phyloP scores from a whole-genome alignment of 2,888 invertebrate genomes.

The Octonoba sinensis region DNA sequence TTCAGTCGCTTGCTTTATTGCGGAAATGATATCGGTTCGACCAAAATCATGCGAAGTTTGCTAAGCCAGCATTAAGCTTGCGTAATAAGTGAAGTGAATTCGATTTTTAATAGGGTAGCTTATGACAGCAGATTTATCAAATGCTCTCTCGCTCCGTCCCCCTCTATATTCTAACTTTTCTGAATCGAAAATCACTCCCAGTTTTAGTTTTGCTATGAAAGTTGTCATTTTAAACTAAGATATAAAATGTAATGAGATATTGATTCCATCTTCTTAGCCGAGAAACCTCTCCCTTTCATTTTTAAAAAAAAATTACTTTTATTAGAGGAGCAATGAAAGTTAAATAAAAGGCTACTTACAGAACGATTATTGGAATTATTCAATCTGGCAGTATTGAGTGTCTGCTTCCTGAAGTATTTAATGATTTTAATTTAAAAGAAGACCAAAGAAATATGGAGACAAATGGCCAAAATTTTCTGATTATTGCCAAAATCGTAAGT shows the following conservation, averaged over 20 bases:
- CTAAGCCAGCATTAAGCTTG: neutral
- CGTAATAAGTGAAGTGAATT: conserved; percentile 19
- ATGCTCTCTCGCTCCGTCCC: conserved; percentile 11
- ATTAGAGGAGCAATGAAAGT: neutral
- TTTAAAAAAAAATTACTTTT: too few relatives aligned
- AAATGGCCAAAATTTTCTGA: too few relatives aligned
- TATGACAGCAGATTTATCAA: conserved; percentile 47
- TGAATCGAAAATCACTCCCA: conserved; percentile 3
- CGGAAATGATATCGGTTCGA: conserved; percentile 24
- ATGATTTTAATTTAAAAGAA: too few relatives aligned
- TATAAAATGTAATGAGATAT: conserved; percentile 46
- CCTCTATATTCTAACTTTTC: conserved; percentile 18
- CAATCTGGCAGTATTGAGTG: too few relatives aligned
- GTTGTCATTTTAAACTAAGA: conserved; percentile 32
- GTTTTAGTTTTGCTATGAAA: conserved; percentile 19
- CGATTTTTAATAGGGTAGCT: conserved; percentile 40
- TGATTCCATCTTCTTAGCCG: conserved; percentile 21
- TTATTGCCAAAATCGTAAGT: too few relatives aligned
- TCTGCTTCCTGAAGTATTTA: too few relatives aligned
- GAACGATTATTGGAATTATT: conserved; percentile 20
- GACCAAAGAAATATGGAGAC: too few relatives aligned
- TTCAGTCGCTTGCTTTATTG: too few relatives aligned
- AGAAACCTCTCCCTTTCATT: conserved; percentile 4
- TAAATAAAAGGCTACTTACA: conserved; percentile 36
- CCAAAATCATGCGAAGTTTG: neutral